Evolutionary conservation across 1,140 invertebrate species (phyloP).

Genomic region (Myzus persicae): DNA sequence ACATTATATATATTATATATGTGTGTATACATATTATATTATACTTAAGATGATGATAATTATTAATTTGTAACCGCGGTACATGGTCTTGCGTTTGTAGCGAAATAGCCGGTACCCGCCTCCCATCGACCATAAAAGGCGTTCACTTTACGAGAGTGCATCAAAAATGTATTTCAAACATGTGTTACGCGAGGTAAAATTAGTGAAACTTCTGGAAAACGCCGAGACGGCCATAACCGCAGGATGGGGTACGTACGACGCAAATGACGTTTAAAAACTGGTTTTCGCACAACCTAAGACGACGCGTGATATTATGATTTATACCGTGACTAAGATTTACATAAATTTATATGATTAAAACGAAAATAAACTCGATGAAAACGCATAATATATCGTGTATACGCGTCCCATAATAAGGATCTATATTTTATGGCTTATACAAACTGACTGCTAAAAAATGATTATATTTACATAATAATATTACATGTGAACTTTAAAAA

Average conservation of each 20-base stretch:
- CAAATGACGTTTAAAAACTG: not conserved
- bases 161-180: not conserved
- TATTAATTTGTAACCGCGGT: not conserved
- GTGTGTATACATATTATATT: not conserved
- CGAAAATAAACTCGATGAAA: slow-evolving; percentile 8
- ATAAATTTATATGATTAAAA: not conserved
- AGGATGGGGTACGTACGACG: not conserved
- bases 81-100: not conserved
- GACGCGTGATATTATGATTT: not conserved
- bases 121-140: not conserved
- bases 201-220: not conserved
- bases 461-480: not conserved
- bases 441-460: not conserved
- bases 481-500: not conserved
- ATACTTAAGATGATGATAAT: not conserved
- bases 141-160: not conserved
- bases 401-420: not conserved
- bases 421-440: not conserved
- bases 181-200: not conserved
- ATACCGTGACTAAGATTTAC: not conserved
- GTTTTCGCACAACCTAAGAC: not conserved
- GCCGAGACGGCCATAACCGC: not conserved
- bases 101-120: not conserved
- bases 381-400: not conserved
- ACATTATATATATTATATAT: not conserved